Evolutionary conservation across 2,888 invertebrate species (phyloP).

Genomic region (Oasisia sp.): DNA sequence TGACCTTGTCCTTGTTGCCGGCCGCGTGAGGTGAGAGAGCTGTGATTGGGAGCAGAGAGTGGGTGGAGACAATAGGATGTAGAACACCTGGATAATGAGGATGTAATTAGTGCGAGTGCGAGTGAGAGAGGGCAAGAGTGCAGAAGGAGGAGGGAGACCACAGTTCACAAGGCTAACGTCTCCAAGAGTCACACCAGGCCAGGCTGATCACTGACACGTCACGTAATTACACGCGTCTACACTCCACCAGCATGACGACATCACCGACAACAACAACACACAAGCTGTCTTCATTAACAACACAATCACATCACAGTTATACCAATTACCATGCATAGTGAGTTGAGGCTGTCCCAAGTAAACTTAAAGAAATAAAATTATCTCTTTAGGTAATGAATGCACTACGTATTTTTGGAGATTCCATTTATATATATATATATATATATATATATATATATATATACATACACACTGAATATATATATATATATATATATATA

Average conservation of each 20-base stretch:
- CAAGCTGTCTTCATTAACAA: neutral
- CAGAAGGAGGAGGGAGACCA: neutral
- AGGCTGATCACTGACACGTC: neutral
- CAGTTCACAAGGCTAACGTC: neutral
- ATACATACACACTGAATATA: too few species aligned
- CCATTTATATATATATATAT: neutral
- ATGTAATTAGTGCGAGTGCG: constrained; percentile 13
- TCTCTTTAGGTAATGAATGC: neutral
- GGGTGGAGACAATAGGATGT: constrained; percentile 6
- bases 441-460: too few species aligned
- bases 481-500: too few species aligned
- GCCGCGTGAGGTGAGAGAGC: neutral
- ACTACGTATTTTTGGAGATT: neutral
- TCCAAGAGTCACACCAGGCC: neutral
- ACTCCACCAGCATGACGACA: neutral
- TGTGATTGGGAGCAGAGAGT: neutral
- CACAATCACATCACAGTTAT: neutral
- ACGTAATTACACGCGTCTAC: neutral
- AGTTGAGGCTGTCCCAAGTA: neutral
- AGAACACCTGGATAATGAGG: neutral
- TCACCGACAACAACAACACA: neutral
- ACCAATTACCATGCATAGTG: too few species aligned
- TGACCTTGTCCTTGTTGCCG: neutral
- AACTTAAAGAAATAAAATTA: neutral
- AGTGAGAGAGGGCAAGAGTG: neutral